A percentile compares a stretch with the other conserved stretches of the same genome.
Evolutionary conservation across 2,888 invertebrate species (phyloP).

Genomic region (Macrophya alboannulata): DNA sequence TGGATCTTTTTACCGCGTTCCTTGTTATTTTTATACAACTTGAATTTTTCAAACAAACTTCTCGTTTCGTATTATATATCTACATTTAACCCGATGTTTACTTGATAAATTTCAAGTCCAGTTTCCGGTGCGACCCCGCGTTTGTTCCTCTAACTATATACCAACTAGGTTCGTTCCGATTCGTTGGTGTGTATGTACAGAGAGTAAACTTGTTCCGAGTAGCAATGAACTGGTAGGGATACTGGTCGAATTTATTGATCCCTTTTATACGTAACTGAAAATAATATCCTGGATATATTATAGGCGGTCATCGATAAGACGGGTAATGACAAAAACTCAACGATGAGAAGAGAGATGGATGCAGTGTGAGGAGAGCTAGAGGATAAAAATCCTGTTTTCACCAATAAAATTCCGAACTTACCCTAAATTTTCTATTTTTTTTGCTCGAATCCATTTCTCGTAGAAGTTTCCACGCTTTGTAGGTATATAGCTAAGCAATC

Average conservation of each 20-base stretch:
- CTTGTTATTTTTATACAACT: background rate
- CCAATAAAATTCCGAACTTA: background rate
- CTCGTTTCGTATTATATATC: background rate
- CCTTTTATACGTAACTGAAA: background rate
- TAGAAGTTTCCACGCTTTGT: background rate
- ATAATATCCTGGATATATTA: background rate
- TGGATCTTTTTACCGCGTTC: background rate
- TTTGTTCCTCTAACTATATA: slow-evolving; percentile 12
- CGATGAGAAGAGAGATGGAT: background rate
- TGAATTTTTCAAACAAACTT: slow-evolving; percentile 2
- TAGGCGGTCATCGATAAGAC: background rate
- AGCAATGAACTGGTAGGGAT: background rate
- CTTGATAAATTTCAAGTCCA: slow-evolving; percentile 19
- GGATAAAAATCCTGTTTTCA: background rate
- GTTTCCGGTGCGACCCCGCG: slow-evolving; percentile 17
- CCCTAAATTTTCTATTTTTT: background rate
- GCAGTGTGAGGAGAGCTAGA: background rate
- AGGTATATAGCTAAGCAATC: background rate
- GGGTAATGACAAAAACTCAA: background rate
- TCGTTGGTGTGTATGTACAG: background rate
- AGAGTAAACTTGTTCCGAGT: slow-evolving; percentile 15
- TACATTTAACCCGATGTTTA: background rate
- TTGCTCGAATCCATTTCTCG: background rate
- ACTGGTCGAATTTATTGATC: slow-evolving; percentile 43
- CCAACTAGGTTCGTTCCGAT: slow-evolving; percentile 14